Conservation (phyloP, 2,113 vertebrate genomes). For the Forbesichthys agassizii region DNA sequence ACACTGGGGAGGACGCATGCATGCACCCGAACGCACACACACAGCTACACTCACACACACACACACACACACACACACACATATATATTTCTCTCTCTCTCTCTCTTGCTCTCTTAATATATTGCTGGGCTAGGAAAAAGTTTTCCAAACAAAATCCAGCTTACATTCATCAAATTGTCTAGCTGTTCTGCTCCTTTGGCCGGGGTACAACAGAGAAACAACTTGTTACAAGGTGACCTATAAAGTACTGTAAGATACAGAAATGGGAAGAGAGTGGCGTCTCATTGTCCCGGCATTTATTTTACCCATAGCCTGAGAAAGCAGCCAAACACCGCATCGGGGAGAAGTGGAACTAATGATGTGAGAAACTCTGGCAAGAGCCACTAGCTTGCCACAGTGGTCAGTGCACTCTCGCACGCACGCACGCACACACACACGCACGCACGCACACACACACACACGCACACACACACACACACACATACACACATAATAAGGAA, state of each 20-base stretch:
- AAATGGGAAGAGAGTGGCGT: conserved; percentile 27
- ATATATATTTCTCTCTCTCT: background rate
- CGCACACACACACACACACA: background rate
- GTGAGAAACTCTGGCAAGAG: conserved; percentile 51
- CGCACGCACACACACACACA: conserved; percentile 4
- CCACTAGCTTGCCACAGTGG: conserved; percentile 32
- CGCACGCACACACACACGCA: conserved; percentile 2
- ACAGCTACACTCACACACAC: background rate
- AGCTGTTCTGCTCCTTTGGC: background rate
- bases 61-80: background rate
- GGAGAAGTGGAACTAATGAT: conserved; percentile 65
- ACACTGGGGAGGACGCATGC: conserved; percentile 26
- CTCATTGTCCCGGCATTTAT: conserved; percentile 45
- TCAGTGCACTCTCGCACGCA: conserved; percentile 40
- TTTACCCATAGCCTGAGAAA: conserved; percentile 34
- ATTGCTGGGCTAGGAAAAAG: background rate
- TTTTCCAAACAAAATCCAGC: conserved; percentile 10
- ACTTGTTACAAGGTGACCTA: background rate
- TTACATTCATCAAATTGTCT: conserved; percentile 20
- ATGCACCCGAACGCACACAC: too few relatives aligned
- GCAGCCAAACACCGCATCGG: conserved; percentile 47
- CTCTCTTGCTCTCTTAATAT: conserved; percentile 10
- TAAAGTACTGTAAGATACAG: too few relatives aligned
- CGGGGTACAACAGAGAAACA: background rate
- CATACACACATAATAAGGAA: background rate